Evolutionary conservation across 2,888 invertebrate species (phyloP).

Genomic region (Volucella inflata): DNA sequence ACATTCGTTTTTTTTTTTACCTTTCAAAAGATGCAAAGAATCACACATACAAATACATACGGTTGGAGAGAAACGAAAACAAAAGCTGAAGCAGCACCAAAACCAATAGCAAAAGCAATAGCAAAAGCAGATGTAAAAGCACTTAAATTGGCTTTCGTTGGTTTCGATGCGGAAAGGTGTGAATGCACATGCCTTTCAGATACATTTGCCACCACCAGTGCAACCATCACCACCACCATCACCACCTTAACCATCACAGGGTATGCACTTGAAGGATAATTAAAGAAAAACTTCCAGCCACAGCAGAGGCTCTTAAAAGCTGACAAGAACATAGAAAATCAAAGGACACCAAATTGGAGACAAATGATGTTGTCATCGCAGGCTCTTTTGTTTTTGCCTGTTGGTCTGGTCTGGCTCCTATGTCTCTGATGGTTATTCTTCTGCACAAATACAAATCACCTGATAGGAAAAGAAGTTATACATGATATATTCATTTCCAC

Average conservation of each 20-base stretch:
- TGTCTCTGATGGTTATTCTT: constrained; percentile 22
- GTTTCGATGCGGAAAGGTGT: constrained; percentile 64
- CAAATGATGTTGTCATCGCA: constrained; percentile 60
- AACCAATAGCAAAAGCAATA: not conserved
- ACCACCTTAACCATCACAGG: not conserved
- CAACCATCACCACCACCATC: too few relatives aligned
- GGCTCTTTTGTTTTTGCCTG: constrained; percentile 40
- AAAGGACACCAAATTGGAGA: constrained; percentile 57
- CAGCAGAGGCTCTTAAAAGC: constrained; percentile 10
- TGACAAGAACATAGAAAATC: constrained; percentile 29
- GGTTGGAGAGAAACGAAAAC: too few relatives aligned
- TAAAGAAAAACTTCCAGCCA: constrained; percentile 46
- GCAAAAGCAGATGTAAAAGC: constrained; percentile 33
- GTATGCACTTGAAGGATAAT: constrained; percentile 72
- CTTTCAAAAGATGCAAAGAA: constrained; percentile 12
- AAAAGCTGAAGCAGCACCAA: too few relatives aligned
- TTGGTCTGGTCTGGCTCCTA: constrained; percentile 33
- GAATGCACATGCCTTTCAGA: constrained; percentile 58
- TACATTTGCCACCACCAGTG: constrained; percentile 7
- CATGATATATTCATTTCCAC: not conserved
- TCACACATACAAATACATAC: too few relatives aligned
- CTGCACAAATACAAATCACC: constrained; percentile 31
- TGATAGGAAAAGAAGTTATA: constrained; percentile 21
- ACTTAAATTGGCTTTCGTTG: constrained; percentile 69
- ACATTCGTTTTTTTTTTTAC: not conserved